Evolutionary conservation across 2,888 invertebrate genomes (phyloP), one percentile per base, ranked within the genome.

Genomic region (Plagiodera versicolora): DNA sequence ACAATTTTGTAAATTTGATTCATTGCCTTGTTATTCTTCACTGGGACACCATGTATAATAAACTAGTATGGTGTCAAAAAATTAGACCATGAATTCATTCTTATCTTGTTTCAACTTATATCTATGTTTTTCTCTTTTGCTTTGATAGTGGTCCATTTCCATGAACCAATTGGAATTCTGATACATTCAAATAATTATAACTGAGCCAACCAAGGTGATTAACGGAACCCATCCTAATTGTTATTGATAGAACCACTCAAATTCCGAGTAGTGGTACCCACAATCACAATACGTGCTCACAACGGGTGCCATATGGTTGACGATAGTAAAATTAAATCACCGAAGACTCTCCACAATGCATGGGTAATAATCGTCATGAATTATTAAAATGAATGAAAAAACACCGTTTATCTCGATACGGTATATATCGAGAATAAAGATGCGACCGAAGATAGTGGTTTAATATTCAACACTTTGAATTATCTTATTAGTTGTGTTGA

Each of bases 221-320:
- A 24, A 24, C 24, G 24, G 24, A 24, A 24, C 24, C 3, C 6
- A 24, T 5, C 24, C 24, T 24, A 56, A 57, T 49, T 57, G 30
- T 47, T 18, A 32, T 56, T 35, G 56, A 56, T 48, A 48, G 45
- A 47, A 44, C 52, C 39, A 56, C 56, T 57, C 24, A 14, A 47
- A 54, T 61, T 61, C 57, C 57, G 39, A n/a, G 39, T 39, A 14
- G 39, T 39, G 14, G n/a, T 39, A 39, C 14, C n/a, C 39, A 9
- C 39, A 39, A 14, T 39, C n/a, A 24, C 6, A 24, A 24, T 24
- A n/a, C 4, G 14, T 39, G 11, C 39, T 39, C 2, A 45, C 20
- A 28, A 46, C 24, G 51, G 49, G 20, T 46, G 46, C 56, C 61
- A 61, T 61, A 61, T 61, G 61, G 61, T 32, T 14, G 35, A 52